A percentile compares a stretch with the other conserved stretches of the same genome.
phyloP scores from a whole-genome alignment of 2,797 vertebrate genomes.

The Acanthurus tractus region DNA sequence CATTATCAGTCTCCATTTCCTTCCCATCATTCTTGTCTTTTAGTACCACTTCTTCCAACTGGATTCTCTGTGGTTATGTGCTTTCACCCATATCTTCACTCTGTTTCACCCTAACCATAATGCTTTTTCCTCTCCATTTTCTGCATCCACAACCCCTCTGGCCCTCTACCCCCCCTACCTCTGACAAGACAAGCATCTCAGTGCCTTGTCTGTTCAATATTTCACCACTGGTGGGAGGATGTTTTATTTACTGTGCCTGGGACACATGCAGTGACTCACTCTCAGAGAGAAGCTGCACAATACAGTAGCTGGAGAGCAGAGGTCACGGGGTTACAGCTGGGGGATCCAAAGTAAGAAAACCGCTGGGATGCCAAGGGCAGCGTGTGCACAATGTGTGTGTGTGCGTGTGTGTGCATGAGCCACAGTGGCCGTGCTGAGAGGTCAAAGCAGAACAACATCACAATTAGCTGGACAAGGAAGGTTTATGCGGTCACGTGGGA shows the following conservation, averaged over 20 bases:
- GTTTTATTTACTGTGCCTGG: slow-evolving; percentile 75
- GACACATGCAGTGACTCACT: slow-evolving; percentile 67
- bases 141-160: slow-evolving; percentile 52
- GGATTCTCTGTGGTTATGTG: slow-evolving; percentile 58
- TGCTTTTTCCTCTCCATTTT: slow-evolving; percentile 65
- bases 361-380: slow-evolving; percentile 22
- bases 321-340: slow-evolving; percentile 60
- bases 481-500: slow-evolving; percentile 2
- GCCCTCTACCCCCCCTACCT: slow-evolving; percentile 34
- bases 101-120: slow-evolving; percentile 46
- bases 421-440: slow-evolving; percentile 28
- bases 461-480: slow-evolving; percentile 41
- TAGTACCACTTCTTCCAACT: slow-evolving; percentile 61
- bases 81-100: slow-evolving; percentile 59
- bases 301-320: slow-evolving; percentile 47
- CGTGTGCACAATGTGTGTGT: slow-evolving; percentile 19
- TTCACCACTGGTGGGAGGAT: slow-evolving; percentile 71
- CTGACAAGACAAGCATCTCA: slow-evolving; percentile 71
- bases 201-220: slow-evolving; percentile 76
- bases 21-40: slow-evolving; percentile 63
- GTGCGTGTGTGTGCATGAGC: slow-evolving; percentile 26
- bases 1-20: slow-evolving; percentile 71
- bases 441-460: slow-evolving; percentile 48
- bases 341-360: slow-evolving; percentile 42
- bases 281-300: slow-evolving; percentile 49